These are phyloP conservation scores for Oscarella lobularis DNA, from an alignment of 37 sponge, comb jelly and placozoan genomes.

Conservation along the genomic window DNA sequence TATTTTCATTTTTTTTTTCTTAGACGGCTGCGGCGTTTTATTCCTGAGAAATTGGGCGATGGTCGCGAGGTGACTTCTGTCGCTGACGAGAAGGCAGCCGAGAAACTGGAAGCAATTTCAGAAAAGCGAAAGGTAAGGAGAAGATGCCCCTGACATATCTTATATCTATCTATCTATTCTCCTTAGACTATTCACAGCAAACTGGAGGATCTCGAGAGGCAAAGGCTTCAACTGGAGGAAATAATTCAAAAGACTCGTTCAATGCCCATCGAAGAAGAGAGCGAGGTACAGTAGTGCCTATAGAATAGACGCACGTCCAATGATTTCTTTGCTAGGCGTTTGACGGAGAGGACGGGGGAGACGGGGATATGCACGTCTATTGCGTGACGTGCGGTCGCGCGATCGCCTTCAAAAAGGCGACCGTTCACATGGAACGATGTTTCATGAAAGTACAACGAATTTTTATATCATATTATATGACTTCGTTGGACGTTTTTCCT, in stretches of 20 bases:
- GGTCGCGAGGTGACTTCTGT: not conserved
- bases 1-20: not conserved
- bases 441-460: slow-evolving; percentile 58
- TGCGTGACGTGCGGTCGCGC: slow-evolving; percentile 86
- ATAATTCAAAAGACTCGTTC: not conserved
- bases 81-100: not conserved
- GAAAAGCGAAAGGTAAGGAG: not conserved
- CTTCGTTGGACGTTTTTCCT: not conserved
- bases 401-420: slow-evolving; percentile 54
- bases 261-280: not conserved
- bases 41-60: not conserved
- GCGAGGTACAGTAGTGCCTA: not conserved
- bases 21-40: not conserved
- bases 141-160: not conserved
- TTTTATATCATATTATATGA: too few species aligned
- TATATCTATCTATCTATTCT: not conserved
- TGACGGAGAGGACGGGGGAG: not conserved
- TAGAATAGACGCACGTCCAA: not conserved
- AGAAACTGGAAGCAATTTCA: not conserved
- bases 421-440: slow-evolving; percentile 89
- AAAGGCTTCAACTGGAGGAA: not conserved
- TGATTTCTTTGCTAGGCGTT: not conserved
- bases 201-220: not conserved
- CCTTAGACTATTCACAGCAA: not conserved
- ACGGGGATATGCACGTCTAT: slow-evolving; percentile 57